Evolutionary conservation across 2,888 invertebrate species (phyloP), one percentile per base, ranked within the genome.

Genomic region (Ischnus inquisitorius): DNA sequence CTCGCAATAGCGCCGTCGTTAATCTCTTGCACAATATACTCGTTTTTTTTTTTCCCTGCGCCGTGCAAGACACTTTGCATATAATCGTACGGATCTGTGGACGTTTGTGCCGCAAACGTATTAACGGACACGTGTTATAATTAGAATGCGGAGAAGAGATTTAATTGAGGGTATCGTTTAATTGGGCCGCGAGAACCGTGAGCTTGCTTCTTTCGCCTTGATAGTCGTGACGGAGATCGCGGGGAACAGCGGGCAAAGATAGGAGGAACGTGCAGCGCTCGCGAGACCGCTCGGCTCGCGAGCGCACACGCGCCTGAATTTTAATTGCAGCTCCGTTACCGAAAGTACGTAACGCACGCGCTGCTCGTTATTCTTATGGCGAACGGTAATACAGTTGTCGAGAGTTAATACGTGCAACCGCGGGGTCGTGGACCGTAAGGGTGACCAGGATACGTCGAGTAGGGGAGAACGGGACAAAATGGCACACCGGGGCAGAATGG

Each of bases 191-290:
- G 16, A 8, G 14, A 8, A 2, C 16, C 54, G 34, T 39, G 34
- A 72, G 34, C 3, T 43, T 65, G 69, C 54, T 72, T 79, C 46
- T 54, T 72, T 57, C n/a, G 43, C 72, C 72, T 79, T 43, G 72
- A 72, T 65, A 72, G n/a, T 39, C 64, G n/a, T 22, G 25, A 22
- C 8, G 25, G 25, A 65, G 51, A 72, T 16, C 14, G 57, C 57
- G 64, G 19, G 39, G 34, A n/a, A 16, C n/a, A 67, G 54, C 25
- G 16, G 54, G 25, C 22, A 22, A 28, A 54, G 51, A 65, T 54
- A 48, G 64, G 43, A 22, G 48, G 39, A 51, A 48, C 16, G 46
- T 34, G 62, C 1, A 46, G 46, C 43, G 14, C 12, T 74, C 74
- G 12, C 46, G 19, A 46, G 28, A 74, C 62, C 62, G 12, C 16